Evolutionary conservation across 2,888 invertebrate species (phyloP).

Genomic region (Cephalotes varians): DNA sequence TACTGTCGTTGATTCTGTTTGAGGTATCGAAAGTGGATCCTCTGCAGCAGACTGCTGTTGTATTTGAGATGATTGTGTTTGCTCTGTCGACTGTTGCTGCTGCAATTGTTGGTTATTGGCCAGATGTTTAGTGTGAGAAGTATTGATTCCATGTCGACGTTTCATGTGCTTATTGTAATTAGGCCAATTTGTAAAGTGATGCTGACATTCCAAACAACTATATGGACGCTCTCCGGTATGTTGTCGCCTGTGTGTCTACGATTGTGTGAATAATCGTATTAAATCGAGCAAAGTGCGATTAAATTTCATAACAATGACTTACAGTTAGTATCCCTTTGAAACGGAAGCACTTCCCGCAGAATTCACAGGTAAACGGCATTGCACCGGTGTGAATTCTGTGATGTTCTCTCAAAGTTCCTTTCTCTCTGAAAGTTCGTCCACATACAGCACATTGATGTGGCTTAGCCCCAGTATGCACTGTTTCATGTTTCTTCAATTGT

Average conservation of each 20-base stretch:
- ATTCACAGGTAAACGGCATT: slow-evolving; percentile 92
- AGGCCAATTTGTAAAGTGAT: slow-evolving; percentile 93
- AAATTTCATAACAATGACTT: slow-evolving; percentile 67
- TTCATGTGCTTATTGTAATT: slow-evolving; percentile 95
- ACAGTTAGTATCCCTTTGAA: slow-evolving; percentile 92
- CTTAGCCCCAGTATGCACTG: slow-evolving; percentile 88
- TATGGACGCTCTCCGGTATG: slow-evolving; percentile 91
- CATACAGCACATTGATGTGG: slow-evolving; percentile 89
- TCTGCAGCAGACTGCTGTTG: slow-evolving; percentile 65
- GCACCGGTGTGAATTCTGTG: slow-evolving; percentile 92
- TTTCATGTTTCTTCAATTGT: slow-evolving; percentile 87
- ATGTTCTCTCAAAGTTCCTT: slow-evolving; percentile 91
- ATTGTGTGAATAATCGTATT: not conserved
- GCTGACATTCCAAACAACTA: slow-evolving; percentile 90
- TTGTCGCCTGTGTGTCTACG: slow-evolving; percentile 90
- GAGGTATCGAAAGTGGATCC: slow-evolving; percentile 64
- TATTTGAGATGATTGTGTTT: slow-evolving; percentile 60
- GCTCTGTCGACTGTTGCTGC: slow-evolving; percentile 64
- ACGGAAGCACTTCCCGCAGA: slow-evolving; percentile 91
- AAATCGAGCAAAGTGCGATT: slow-evolving; percentile 1
- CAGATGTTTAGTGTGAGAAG: slow-evolving; percentile 86
- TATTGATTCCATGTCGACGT: slow-evolving; percentile 89
- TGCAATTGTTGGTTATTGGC: slow-evolving; percentile 76
- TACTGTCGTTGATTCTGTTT: slow-evolving; percentile 72
- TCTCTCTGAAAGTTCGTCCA: slow-evolving; percentile 89